Percentiles rank a stretch among this genome's conserved stretches.
phyloP scores from a whole-genome alignment of 2,113 vertebrate genomes.

The Carettochelys insculpta region DNA sequence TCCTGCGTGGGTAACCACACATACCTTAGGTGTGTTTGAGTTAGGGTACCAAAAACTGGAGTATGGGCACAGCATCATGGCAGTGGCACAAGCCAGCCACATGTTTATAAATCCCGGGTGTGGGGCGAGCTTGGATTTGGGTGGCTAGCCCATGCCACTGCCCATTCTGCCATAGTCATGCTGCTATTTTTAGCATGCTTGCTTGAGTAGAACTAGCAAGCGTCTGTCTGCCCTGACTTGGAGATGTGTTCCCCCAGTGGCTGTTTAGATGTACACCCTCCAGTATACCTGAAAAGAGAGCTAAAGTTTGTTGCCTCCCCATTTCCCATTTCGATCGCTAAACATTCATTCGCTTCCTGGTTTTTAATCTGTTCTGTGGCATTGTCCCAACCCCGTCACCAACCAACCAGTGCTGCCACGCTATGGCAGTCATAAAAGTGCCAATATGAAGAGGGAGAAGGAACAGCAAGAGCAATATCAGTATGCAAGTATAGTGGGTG shows the following conservation, averaged over 20 bases:
- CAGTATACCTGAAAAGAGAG: background rate
- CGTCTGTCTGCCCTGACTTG: background rate
- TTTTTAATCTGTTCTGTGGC: background rate
- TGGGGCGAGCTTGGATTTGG: background rate
- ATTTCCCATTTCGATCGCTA: background rate
- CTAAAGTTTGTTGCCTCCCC: background rate
- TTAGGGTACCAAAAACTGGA: background rate
- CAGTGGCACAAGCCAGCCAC: background rate
- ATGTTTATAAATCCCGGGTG: background rate
- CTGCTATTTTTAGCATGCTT: background rate
- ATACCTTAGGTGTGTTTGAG: too few relatives aligned
- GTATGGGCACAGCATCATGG: background rate
- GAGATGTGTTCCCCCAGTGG: background rate
- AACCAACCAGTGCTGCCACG: background rate
- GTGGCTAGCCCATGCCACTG: background rate
- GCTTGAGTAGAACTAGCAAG: background rate
- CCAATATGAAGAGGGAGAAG: background rate
- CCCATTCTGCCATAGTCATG: background rate
- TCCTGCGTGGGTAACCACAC: too few relatives aligned
- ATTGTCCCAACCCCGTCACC: background rate
- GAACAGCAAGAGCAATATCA: background rate
- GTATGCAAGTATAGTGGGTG: background rate
- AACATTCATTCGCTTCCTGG: background rate
- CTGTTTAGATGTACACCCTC: background rate
- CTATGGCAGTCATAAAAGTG: background rate